These are phyloP conservation scores for Pemphigus obesinymphae DNA, from an alignment of 1,140 invertebrate species.

Conservation along the genomic window DNA sequence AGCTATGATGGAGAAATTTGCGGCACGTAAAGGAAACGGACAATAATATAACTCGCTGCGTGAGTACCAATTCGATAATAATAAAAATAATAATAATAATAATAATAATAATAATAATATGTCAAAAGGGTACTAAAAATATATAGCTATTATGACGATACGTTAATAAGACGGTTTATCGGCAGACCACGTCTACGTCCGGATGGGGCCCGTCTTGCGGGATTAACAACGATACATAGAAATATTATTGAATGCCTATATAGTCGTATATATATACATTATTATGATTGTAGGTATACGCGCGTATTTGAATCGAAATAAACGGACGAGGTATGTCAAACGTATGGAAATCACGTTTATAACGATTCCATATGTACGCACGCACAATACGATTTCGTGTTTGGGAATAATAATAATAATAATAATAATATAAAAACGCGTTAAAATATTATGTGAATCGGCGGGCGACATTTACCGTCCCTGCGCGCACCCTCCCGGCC, in stretches of 20 bases:
- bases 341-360: conserved; percentile 9
- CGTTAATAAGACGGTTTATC: not conserved
- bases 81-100: no score
- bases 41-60: not conserved
- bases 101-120: no score
- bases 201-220: not conserved
- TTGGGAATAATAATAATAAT: not conserved
- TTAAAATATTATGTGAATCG: not conserved
- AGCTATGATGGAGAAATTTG: not conserved
- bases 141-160: not conserved
- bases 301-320: not conserved
- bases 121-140: no score
- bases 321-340: not conserved
- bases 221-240: not conserved
- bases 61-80: no score
- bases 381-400: not conserved
- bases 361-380: not conserved
- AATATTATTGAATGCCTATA: not conserved
- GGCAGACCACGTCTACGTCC: not conserved
- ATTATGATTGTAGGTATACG: no score
- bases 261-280: no score
- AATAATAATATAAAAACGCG: not conserved
- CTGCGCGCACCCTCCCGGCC: not conserved
- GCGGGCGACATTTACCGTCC: not conserved
- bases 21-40: not conserved